Conservation (phyloP, 2,113 vertebrate species). For the Acrocephalus kingi region DNA sequence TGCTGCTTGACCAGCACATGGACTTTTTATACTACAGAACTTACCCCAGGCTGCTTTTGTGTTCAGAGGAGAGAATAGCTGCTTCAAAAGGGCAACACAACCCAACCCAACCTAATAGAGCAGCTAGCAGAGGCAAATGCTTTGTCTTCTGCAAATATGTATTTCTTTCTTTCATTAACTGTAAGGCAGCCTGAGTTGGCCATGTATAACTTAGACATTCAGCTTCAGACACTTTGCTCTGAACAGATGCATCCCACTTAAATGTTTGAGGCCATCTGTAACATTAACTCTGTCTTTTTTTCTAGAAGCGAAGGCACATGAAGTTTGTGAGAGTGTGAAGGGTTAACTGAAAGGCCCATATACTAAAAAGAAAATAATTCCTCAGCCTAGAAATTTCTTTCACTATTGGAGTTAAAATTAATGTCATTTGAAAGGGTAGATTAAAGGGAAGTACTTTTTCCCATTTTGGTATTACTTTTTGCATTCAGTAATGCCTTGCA, state of each 20-base stretch:
- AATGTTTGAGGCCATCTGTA: background rate
- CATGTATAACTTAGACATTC: background rate
- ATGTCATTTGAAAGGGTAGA: constrained; percentile 40
- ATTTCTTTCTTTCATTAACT: background rate
- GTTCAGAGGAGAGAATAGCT: background rate
- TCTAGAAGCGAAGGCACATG: background rate
- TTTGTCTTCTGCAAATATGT: background rate
- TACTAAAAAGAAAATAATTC: background rate
- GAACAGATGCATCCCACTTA: background rate
- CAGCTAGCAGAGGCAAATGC: background rate
- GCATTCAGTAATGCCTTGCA: background rate
- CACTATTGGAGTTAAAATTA: constrained; percentile 9
- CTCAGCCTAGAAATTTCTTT: background rate
- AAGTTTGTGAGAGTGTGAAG: background rate
- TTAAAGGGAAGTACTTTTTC: background rate
- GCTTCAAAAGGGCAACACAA: background rate
- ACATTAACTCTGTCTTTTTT: background rate
- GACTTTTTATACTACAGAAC: background rate
- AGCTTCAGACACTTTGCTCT: background rate
- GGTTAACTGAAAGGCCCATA: background rate
- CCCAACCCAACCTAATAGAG: background rate
- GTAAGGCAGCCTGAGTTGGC: background rate
- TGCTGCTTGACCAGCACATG: background rate
- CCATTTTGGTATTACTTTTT: constrained; percentile 12
- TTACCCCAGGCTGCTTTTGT: background rate